phyloP scores from a whole-genome alignment of 1,140 invertebrate genomes.

The Babylonia areolata region DNA sequence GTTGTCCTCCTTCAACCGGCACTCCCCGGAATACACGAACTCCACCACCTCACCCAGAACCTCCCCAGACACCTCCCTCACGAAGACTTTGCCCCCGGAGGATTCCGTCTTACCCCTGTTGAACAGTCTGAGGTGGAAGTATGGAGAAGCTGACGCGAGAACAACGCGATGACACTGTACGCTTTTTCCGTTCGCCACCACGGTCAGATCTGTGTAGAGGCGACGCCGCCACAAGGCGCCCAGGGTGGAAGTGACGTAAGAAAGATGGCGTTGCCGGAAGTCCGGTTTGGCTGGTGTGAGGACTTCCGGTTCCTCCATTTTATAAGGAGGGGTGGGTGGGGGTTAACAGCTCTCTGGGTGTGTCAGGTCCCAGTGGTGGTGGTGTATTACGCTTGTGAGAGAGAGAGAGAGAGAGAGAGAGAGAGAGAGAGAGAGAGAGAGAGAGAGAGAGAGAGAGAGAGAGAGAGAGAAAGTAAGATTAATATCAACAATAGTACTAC shows the following conservation, averaged over 20 bases:
- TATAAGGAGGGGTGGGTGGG: background rate
- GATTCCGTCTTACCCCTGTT: conserved; percentile 55
- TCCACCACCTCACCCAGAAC: conserved; percentile 50
- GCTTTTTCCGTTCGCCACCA: conserved; percentile 46
- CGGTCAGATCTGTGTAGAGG: conserved; percentile 54
- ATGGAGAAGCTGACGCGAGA: conserved; percentile 56
- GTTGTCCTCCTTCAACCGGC: conserved; percentile 66
- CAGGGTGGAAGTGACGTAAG: conserved; percentile 36
- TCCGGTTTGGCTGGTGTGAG: conserved; percentile 10
- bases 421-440: too few species aligned
- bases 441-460: too few species aligned
- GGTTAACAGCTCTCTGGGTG: too few species aligned
- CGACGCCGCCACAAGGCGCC: conserved; percentile 34
- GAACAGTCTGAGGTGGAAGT: conserved; percentile 62
- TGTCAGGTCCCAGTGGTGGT: too few species aligned
- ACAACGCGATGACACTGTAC: conserved; percentile 60
- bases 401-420: too few species aligned
- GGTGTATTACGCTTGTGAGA: too few species aligned
- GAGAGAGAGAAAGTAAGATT: too few species aligned
- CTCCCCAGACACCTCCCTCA: conserved; percentile 40
- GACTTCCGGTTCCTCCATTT: background rate
- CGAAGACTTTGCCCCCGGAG: conserved; percentile 39
- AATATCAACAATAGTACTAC: too few species aligned
- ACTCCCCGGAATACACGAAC: conserved; percentile 56
- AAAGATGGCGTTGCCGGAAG: conserved; percentile 39